phyloP scores from a whole-genome alignment of 2,797 vertebrate species.

The Tadarida brasiliensis region DNA sequence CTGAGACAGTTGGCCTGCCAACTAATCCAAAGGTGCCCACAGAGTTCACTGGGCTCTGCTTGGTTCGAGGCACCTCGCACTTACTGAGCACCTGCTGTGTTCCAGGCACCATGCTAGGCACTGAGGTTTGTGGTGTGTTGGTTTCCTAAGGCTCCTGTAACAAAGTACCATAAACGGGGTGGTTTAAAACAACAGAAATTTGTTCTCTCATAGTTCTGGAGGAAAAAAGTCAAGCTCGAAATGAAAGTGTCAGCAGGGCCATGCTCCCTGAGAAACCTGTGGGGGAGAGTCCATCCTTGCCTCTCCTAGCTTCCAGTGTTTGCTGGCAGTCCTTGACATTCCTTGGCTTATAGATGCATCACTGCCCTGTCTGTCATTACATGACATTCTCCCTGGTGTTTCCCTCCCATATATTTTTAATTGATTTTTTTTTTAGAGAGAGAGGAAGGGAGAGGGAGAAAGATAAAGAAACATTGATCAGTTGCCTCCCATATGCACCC shows the following conservation, averaged over 20 bases:
- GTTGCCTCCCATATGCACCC: too few relatives aligned
- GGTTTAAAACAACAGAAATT: not conserved
- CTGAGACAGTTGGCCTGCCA: not conserved
- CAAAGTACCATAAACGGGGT: not conserved
- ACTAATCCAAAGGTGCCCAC: not conserved
- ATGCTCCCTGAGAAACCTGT: not conserved
- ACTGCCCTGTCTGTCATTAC: not conserved
- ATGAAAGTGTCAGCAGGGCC: not conserved
- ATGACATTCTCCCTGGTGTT: not conserved
- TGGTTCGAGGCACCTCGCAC: rapidly evolving
- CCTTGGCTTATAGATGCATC: too few relatives aligned
- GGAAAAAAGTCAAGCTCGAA: not conserved
- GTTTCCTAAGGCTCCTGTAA: not conserved
- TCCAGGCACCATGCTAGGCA: not conserved
- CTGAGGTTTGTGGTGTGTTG: not conserved
- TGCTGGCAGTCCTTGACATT: not conserved
- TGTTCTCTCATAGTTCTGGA: not conserved
- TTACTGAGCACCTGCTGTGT: not conserved
- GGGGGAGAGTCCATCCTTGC: not conserved
- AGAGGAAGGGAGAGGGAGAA: too few relatives aligned
- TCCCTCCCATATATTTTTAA: not conserved
- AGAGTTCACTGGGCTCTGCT: not conserved
- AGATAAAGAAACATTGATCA: too few relatives aligned
- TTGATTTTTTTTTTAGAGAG: too few relatives aligned
- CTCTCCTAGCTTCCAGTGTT: not conserved